A percentile compares a stretch with the other conserved stretches of the same genome.
These are phyloP conservation scores for Archocentrus centrarchus DNA, from an alignment of 2,113 vertebrate species.

Conservation along the genomic window DNA sequence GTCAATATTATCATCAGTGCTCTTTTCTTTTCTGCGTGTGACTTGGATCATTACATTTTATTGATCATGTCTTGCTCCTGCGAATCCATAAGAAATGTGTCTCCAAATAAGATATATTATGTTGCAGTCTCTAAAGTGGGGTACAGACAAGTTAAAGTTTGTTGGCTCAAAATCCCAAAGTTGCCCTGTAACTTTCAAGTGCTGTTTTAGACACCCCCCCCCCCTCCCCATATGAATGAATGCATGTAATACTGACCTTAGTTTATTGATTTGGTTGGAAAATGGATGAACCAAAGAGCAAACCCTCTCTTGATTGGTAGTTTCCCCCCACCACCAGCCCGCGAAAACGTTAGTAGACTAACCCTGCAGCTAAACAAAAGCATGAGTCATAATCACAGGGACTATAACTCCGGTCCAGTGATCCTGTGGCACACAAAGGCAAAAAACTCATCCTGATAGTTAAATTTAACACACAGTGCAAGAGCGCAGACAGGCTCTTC, in stretches of 20 bases:
- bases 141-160: background rate
- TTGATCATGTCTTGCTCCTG: background rate
- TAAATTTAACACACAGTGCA: constrained; percentile 57
- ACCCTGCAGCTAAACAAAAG: constrained; percentile 38
- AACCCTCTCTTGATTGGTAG: background rate
- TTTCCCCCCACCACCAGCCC: background rate
- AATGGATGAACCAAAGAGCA: background rate
- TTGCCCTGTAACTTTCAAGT: background rate
- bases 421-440: constrained; percentile 54
- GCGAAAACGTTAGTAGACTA: background rate
- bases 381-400: constrained; percentile 49
- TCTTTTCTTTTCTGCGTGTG: background rate
- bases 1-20: constrained; percentile 40
- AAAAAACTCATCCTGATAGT: constrained; percentile 54
- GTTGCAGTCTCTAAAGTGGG: background rate
- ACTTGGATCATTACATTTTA: constrained; percentile 1
- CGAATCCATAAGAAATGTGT: background rate
- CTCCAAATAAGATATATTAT: background rate
- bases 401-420: constrained; percentile 27
- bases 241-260: background rate
- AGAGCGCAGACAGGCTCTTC: constrained; percentile 37
- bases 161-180: background rate
- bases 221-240: background rate
- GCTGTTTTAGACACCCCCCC: background rate
- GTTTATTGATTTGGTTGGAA: background rate